A percentile compares a stretch with the other conserved stretches of the same genome.
These are phyloP conservation scores for Drosophila limbata DNA, from an alignment of 2,888 invertebrate genomes.

Conservation along the genomic window DNA sequence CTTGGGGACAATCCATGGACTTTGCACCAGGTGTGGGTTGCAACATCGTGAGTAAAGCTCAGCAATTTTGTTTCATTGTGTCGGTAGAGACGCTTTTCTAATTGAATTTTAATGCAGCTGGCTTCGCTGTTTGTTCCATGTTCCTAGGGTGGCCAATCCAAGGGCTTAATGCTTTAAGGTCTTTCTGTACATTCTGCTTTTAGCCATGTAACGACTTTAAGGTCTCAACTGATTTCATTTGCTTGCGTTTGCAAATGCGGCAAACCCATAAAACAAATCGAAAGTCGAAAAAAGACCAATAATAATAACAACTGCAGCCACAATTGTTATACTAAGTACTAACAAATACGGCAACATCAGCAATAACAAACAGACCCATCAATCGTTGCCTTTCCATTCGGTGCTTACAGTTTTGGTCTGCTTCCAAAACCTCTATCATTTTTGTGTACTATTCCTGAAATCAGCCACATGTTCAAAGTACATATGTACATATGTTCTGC, in stretches of 20 bases:
- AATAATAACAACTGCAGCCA: slow-evolving; percentile 14
- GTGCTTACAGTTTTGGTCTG: slow-evolving; percentile 55
- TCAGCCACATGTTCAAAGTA: not conserved
- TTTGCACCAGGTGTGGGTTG: slow-evolving; percentile 4
- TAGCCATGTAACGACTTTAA: slow-evolving; percentile 29
- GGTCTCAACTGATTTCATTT: slow-evolving; percentile 31
- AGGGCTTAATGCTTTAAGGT: slow-evolving; percentile 13
- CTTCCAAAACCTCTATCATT: not conserved
- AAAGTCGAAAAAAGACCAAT: slow-evolving; percentile 44
- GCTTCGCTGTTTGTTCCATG: slow-evolving; percentile 2
- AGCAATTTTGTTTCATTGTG: slow-evolving; percentile 26
- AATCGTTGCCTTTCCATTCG: slow-evolving; percentile 26
- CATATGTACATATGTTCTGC: not conserved
- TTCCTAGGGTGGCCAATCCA: slow-evolving; percentile 5
- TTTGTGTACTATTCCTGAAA: not conserved
- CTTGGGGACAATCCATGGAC: slow-evolving; percentile 48
- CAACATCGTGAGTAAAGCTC: slow-evolving; percentile 31
- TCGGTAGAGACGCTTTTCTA: slow-evolving; percentile 49
- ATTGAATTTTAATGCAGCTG: slow-evolving; percentile 75
- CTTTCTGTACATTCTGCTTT: slow-evolving; percentile 32
- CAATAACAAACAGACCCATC: slow-evolving; percentile 16
- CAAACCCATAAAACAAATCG: slow-evolving; percentile 48
- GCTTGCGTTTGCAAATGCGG: slow-evolving; percentile 42
- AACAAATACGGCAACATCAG: slow-evolving; percentile 11
- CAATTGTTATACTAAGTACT: slow-evolving; percentile 5